Evolutionary conservation across 2,888 invertebrate species (phyloP), one percentile per base, ranked within the genome.

Genomic region (Margaritifera margaritifera): DNA sequence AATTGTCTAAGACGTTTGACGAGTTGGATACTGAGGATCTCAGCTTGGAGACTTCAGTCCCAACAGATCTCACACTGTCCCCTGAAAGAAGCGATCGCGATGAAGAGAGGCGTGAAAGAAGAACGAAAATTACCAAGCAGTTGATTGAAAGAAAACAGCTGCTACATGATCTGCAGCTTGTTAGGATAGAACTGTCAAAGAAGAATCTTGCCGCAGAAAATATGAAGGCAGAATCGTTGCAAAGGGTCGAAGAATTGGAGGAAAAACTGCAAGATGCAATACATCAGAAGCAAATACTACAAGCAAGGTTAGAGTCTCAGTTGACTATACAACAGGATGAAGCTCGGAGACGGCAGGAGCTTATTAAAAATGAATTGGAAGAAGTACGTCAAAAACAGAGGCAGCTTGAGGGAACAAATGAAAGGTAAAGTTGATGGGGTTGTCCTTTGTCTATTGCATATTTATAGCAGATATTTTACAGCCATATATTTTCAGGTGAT

Each of bases 141-240:
- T 73, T 88, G 18, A 83, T 88, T 24, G 90, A 90, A 74, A 78
- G 85, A 65, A 90, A 90, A 74, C 89, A 90, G 70, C 78, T 89
- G 18, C 64, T 85, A 22, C 89, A 90, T 71, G 89, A 90, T 70
- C 66, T 90, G 54, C 90, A 90, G 67, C 72, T 90, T n/a, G 75
- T 89, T 15, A 88, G 88, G 72, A 89, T 90, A 63, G 89, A 90
- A 75, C 73, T 89, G 42, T 88, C 88, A 6, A 89, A 90, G 69
- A 90, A 89, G 72, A 85, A 86, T 68, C 76, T 89, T 62, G 79
- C 86, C 24, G 75, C 89, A 42, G 89, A 89, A 68, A 89, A 88
- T 75, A 74, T 89, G 77, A 90, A 89, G 78, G 86, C 87, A 4
- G 89, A 90, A 63, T 80, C 84, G 66, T 75, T 88, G 69, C 84